Evolutionary conservation across 2,113 vertebrate genomes (phyloP).

Genomic region (Silurus asotus): DNA sequence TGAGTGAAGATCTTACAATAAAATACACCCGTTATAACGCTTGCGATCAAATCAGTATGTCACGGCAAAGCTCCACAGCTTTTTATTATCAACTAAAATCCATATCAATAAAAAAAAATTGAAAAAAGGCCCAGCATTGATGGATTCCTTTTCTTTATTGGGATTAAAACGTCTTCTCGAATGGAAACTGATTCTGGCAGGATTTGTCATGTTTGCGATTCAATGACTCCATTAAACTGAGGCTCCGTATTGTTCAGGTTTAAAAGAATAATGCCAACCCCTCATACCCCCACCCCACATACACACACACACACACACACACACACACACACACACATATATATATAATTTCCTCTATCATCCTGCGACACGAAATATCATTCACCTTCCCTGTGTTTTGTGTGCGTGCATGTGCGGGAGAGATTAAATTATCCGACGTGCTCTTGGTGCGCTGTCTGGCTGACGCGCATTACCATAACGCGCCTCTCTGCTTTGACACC

Average conservation of each 20-base stretch:
- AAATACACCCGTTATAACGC: no score
- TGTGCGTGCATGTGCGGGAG: constrained; percentile 3
- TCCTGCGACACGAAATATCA: constrained; percentile 28
- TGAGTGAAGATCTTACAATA: background rate
- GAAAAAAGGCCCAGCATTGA: background rate
- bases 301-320: no score
- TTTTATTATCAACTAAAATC: background rate
- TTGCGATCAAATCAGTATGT: background rate
- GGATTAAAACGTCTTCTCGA: background rate
- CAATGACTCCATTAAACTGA: background rate
- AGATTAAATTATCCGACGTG: constrained; percentile 45
- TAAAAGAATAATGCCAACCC: background rate
- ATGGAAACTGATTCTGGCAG: constrained; percentile 11
- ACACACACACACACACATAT: background rate
- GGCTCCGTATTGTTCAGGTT: constrained; percentile 50
- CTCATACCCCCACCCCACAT: no score
- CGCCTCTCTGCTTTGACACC: constrained; percentile 49
- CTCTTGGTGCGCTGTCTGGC: constrained; percentile 33
- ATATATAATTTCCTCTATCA: constrained; percentile 13
- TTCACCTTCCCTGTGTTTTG: constrained; percentile 8
- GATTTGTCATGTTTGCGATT: constrained; percentile 28
- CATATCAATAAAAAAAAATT: background rate
- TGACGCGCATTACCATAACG: constrained; percentile 49
- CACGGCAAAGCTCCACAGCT: background rate
- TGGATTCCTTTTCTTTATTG: constrained; percentile 5